These are phyloP conservation scores for Uropetala carovei DNA, from an alignment of 2,888 invertebrate genomes.

Conservation along the genomic window DNA sequence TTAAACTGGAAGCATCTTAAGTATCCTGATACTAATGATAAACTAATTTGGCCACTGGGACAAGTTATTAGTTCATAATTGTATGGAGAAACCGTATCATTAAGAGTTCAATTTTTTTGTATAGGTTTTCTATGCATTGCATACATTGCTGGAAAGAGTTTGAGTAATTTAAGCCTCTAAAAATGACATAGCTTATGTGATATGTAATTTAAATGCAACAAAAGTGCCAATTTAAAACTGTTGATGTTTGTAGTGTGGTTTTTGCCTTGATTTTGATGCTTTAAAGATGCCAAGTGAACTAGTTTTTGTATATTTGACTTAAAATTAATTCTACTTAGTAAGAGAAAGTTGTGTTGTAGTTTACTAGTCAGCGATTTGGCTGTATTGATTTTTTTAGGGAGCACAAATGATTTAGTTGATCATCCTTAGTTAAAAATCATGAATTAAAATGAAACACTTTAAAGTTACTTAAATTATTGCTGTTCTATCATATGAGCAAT, in stretches of 20 bases:
- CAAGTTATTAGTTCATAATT: conserved; percentile 17
- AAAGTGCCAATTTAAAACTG: conserved; percentile 50
- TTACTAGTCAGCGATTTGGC: conserved; percentile 30
- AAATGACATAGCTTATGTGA: conserved; percentile 42
- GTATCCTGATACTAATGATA: conserved; percentile 31
- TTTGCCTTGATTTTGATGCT: conserved; percentile 38
- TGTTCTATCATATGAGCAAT: background rate
- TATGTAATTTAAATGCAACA: conserved; percentile 50
- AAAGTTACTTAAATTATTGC: background rate
- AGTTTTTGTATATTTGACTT: background rate
- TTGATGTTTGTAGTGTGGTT: conserved; percentile 1
- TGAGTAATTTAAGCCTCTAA: conserved; percentile 22
- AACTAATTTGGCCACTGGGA: background rate
- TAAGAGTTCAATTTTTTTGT: conserved; percentile 26
- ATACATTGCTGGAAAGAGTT: conserved; percentile 13
- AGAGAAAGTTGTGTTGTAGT: conserved; percentile 20
- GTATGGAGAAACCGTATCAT: background rate
- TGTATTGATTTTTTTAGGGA: conserved; percentile 9
- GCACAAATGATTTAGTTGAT: background rate
- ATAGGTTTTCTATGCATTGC: conserved; percentile 25
- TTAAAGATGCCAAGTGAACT: background rate
- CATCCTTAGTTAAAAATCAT: background rate
- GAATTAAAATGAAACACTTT: background rate
- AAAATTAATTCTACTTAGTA: conserved; percentile 8
- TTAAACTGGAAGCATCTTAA: background rate